phyloP scores from a whole-genome alignment of 2,113 vertebrate genomes.

The Erythrolamprus reginae region DNA sequence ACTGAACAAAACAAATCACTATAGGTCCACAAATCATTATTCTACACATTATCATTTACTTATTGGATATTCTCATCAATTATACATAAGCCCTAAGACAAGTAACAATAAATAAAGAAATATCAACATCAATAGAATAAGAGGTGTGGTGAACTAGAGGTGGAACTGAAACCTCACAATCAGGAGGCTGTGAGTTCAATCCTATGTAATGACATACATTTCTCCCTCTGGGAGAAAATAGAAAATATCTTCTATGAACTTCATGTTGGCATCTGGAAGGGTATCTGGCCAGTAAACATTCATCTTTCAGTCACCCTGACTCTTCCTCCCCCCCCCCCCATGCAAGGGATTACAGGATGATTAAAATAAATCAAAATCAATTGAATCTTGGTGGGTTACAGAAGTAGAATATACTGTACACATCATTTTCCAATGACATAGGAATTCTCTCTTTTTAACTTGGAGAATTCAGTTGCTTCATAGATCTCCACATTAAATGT shows the following conservation, averaged over 20 bases:
- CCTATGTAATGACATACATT: neutral
- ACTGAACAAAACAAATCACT: neutral
- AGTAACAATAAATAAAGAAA: neutral
- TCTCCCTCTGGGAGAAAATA: neutral
- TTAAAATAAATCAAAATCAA: neutral
- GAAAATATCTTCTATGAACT: neutral
- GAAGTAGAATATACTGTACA: neutral
- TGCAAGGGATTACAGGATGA: neutral
- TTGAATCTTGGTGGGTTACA: neutral
- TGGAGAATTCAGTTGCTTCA: neutral
- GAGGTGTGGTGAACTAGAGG: neutral
- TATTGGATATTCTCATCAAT: neutral
- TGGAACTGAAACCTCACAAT: neutral
- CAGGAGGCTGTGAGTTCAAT: neutral
- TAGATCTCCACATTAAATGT: neutral
- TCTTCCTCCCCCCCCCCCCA: neutral
- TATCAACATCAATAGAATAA: neutral
- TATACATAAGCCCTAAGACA: neutral
- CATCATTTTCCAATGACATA: neutral
- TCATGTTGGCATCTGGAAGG: neutral
- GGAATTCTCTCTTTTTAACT: neutral
- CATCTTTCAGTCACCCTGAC: neutral
- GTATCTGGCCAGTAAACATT: neutral
- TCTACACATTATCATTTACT: neutral
- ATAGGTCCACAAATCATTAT: neutral